Percentiles rank a stretch among this genome's conserved stretches.
Evolutionary conservation across 2,888 invertebrate genomes (phyloP).

Genomic region (Cantharis rustica): DNA sequence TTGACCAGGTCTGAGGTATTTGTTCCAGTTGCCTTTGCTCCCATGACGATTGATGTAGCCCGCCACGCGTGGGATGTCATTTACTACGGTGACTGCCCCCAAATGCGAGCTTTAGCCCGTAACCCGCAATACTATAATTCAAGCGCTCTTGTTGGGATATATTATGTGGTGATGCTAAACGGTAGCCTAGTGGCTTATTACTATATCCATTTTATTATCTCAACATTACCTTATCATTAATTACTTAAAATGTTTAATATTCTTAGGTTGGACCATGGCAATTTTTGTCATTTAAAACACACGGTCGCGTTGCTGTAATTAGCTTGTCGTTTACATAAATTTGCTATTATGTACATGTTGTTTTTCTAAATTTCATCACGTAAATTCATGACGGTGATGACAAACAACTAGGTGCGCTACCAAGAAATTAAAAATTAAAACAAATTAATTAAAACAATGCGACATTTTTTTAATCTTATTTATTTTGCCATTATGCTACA

Average conservation of each 20-base stretch:
- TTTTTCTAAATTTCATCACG: neutral
- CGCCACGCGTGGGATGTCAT: constrained; percentile 41
- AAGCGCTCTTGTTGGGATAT: constrained; percentile 18
- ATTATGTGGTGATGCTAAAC: constrained; percentile 9
- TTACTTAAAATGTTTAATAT: neutral
- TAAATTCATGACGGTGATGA: neutral
- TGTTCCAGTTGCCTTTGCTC: constrained; percentile 31
- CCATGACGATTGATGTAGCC: constrained; percentile 35
- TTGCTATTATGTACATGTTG: neutral
- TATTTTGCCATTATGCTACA: neutral
- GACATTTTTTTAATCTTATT: neutral
- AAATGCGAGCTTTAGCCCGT: constrained; percentile 37
- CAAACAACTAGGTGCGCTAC: neutral
- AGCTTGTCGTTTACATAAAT: neutral
- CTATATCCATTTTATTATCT: neutral
- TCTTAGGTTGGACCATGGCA: neutral
- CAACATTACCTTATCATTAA: neutral
- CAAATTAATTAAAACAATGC: neutral
- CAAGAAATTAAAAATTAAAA: neutral
- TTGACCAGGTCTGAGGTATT: constrained; percentile 27
- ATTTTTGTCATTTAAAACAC: neutral
- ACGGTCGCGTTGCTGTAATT: neutral
- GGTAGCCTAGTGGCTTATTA: constrained; percentile 8
- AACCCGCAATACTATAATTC: constrained; percentile 36
- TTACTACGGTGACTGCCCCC: constrained; percentile 41